A percentile compares a stretch with the other conserved stretches of the same genome.
Conservation (phyloP, 2,797 vertebrate species). For the Petrocephalus sullivani region DNA sequence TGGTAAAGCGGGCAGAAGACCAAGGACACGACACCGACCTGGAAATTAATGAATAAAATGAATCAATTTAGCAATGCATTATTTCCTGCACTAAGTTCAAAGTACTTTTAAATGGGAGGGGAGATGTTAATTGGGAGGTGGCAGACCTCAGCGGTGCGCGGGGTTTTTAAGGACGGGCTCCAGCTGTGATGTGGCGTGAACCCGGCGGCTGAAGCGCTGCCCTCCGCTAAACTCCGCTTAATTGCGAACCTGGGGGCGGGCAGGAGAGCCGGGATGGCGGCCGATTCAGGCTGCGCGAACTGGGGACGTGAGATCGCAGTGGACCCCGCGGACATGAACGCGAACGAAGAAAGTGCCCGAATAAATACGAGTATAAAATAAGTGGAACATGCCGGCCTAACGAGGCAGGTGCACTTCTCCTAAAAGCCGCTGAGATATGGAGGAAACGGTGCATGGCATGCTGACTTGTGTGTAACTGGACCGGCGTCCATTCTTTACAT, state of each 20-base stretch:
- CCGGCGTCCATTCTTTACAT: neutral
- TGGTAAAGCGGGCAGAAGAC: neutral
- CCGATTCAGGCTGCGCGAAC: neutral
- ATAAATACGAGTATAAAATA: neutral
- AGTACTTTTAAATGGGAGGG: neutral
- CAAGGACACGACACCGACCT: neutral
- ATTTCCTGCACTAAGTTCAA: neutral
- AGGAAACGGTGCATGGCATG: neutral
- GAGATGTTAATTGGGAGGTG: neutral
- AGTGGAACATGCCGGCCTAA: neutral
- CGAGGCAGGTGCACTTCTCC: neutral
- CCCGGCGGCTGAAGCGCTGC: neutral
- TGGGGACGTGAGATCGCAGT: neutral
- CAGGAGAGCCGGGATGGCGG: no score
- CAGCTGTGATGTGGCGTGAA: neutral
- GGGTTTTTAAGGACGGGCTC: neutral
- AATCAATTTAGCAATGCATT: neutral
- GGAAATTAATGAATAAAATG: constrained; percentile 11
- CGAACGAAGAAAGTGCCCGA: neutral
- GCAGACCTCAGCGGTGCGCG: neutral
- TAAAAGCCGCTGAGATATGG: neutral
- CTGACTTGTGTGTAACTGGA: neutral
- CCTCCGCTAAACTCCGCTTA: neutral
- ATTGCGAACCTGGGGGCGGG: no score
- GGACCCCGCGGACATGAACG: neutral